These are phyloP conservation scores for Ormyrus rosae DNA, from an alignment of 2,888 invertebrate species.

Conservation along the genomic window DNA sequence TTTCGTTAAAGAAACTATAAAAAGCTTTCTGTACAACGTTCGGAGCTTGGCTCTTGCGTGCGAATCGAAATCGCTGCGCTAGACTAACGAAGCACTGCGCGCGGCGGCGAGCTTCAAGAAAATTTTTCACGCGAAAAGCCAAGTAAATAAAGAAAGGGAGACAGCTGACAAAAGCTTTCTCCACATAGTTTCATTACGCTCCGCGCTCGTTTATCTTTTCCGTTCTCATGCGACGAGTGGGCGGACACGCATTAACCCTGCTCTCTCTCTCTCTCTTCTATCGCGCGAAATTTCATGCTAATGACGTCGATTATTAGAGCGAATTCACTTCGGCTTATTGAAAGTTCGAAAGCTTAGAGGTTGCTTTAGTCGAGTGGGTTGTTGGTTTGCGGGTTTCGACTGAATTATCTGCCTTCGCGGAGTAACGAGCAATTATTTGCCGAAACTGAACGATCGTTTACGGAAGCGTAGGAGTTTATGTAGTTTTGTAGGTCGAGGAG, in stretches of 20 bases:
- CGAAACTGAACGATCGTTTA: no score
- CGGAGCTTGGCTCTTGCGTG: no score
- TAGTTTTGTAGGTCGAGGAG: no score
- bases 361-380: no score
- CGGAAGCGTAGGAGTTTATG: no score
- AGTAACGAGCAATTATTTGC: no score
- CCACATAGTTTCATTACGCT: not conserved
- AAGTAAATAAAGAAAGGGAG: not conserved
- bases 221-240: constrained; percentile 39
- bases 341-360: no score
- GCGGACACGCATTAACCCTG: constrained; percentile 40
- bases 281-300: constrained; percentile 29
- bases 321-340: not conserved
- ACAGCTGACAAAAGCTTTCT: not conserved
- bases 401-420: no score
- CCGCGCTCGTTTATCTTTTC: constrained; percentile 37
- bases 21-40: no score
- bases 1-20: no score
- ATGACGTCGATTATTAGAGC: constrained; percentile 37
- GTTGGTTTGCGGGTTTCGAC: no score
- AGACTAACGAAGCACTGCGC: not conserved
- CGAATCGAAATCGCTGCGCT: no score
- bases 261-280: not conserved
- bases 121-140: not conserved
- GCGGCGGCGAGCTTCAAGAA: not conserved